Evolutionary conservation across 2,888 invertebrate species (phyloP), one percentile per base, ranked within the genome.

Genomic region (Lithophane semibrunnea): DNA sequence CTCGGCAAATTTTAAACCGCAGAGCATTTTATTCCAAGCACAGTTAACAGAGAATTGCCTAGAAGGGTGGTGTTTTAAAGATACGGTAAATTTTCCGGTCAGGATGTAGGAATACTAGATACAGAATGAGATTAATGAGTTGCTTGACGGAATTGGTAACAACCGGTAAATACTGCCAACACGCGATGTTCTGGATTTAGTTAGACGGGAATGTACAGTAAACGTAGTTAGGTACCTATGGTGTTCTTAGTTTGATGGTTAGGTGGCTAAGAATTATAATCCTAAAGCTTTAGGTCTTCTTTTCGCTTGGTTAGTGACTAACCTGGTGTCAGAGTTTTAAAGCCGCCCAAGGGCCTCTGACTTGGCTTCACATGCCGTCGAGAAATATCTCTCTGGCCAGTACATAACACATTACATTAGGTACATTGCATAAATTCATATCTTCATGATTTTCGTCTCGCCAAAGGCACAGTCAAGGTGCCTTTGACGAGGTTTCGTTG

Each of bases 151-250:
- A 73, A 54, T 24, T 0, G 2, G 37, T 77, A 60, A 24, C 18
- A 52, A 79, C 44, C 13, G 37, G 73, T 18, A 61, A n/a, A 16
- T 61, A 61, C 29, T 16, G 29, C n/a, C 47, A 24, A n/a, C 61
- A 63, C 37, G 54, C 80, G 10, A 63, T 63, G 47, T 16, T 61
- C 16, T 52, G 60, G 21, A 79, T 24, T 12, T 44, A 75, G 10
- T 21, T 42, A 21, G 0, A 24, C 18, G 21, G 13, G n/a, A 9
- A 37, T 24, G 44, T 49, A 18, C 21, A 12, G 24, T 77, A 9
- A 44, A 24, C 21, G 18, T 8, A 47, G n/a, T 10, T 47, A 71
- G 10, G 16, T n/a, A n/a, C n/a, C n/a, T 16, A 47, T 47, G 10
- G 0, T 72, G 3, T 18, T 24, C 24, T 54, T 29, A 29, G 1